Base-by-base conservation (phyloP, 2,113 vertebrate species). In the Phodopus roborovskii region DNA sequence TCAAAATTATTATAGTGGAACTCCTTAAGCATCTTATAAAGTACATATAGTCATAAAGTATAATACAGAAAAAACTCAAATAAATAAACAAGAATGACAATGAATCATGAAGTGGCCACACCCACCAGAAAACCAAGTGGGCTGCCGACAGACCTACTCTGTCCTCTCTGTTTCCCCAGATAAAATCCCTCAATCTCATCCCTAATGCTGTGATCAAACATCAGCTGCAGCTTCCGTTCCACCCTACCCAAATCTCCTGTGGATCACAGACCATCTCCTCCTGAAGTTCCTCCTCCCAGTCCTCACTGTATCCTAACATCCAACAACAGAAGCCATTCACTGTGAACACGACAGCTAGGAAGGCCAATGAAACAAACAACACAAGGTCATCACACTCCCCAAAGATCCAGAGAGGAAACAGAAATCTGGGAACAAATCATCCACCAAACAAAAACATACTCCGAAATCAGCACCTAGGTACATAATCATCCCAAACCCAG, bases 31-130 rank as follows among this genome's bases (percentile, higher is more conserved):
- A 73, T n/a, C 8, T 87, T 84, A 33, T 85, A 79, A 95, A 95
- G 60, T 68, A 84, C 6, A 42, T 58, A 85, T 30, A 90, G n/a
- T 36, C 77, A 96, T 45, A 74, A 86, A 71, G 70, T 26, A 17
- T 75, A 9, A 95, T 94, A 95, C 28, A 82, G 75, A 62, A 60
- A 66, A 33, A 93, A 93, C 45, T 24, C 2, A 74, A 92, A 79
- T 39, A 83, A 93, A 81, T 10, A 75, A 81, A 70, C 0, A 56
- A 90, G 39, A 86, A 64, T 42, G 28, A 84, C 78, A 91, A 9
- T 56, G 15, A 77, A 66, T 8, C 20, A 71, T 84, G 48, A 64
- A 19, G 16, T 39, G 22, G 79, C 20, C 53, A 82, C 56, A n/a
- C 1, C 36, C 39, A 22, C n/a, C 53, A 58, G 12, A 58, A 82